Evolutionary conservation across 2,113 vertebrate species (phyloP).

Genomic region (Scortum barcoo): DNA sequence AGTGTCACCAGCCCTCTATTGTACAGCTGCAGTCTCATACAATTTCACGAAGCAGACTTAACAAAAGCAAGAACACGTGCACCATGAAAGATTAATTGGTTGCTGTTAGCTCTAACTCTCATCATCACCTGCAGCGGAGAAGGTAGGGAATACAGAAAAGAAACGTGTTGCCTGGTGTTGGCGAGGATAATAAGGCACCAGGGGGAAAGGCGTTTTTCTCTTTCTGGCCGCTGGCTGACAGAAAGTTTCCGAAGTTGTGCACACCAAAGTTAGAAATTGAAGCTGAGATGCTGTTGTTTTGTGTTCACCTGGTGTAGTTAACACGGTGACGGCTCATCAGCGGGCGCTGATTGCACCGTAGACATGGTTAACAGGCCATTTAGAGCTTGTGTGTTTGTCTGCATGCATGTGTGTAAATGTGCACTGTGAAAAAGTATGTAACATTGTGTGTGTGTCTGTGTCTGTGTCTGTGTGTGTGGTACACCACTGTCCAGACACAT

Average conservation of each 20-base stretch:
- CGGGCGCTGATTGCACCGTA: slow-evolving; percentile 62
- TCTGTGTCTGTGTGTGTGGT: slow-evolving; percentile 43
- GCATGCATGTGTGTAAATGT: slow-evolving; percentile 8
- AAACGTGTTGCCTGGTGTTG: slow-evolving; percentile 49
- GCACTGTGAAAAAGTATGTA: slow-evolving; percentile 27
- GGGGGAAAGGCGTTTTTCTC: slow-evolving; percentile 57
- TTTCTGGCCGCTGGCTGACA: slow-evolving; percentile 43
- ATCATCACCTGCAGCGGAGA: slow-evolving; percentile 73
- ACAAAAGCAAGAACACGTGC: slow-evolving; percentile 75
- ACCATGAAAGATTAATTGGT: slow-evolving; percentile 79
- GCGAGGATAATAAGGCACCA: slow-evolving; percentile 64
- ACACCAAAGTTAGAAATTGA: slow-evolving; percentile 56
- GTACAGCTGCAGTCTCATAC: slow-evolving; percentile 64
- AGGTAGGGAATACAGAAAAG: slow-evolving; percentile 57
- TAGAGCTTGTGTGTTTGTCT: slow-evolving; percentile 29
- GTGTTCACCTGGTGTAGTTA: slow-evolving; percentile 68
- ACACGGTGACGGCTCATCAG: slow-evolving; percentile 63
- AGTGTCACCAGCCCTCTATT: slow-evolving; percentile 61
- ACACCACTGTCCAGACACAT: slow-evolving; percentile 77
- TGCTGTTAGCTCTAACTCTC: slow-evolving; percentile 66
- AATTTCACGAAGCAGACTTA: slow-evolving; percentile 47
- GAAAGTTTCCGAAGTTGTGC: slow-evolving; percentile 53
- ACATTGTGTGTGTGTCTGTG: slow-evolving; percentile 37
- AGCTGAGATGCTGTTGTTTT: slow-evolving; percentile 58
- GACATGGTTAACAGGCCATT: slow-evolving; percentile 71